Base-by-base conservation (phyloP, 2,113 vertebrate species). In the Xiphorhynchus elegans region DNA sequence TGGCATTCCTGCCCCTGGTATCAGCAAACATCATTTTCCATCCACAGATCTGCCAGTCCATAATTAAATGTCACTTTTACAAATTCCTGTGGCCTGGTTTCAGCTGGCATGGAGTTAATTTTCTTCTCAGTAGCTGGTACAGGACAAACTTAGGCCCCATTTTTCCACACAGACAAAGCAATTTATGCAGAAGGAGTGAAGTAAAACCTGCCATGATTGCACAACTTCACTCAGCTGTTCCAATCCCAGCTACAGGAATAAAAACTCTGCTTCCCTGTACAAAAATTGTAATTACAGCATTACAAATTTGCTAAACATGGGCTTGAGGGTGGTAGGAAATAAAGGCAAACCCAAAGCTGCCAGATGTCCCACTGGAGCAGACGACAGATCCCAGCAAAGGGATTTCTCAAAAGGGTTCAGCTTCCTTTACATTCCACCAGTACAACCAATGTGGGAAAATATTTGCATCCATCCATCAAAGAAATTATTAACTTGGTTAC, bases 1-100 rank as follows among this genome's bases (percentile, higher is more conserved):
- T 9, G 0, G 50, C 47, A 44, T 24, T 66, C n/a, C 77, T 28
- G 35, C 14, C 17, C 24, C 80, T 67, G 42, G 2, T 0, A 7
- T 23, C 35, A 55, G 8, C 33, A 79, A 37, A 42, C 35, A 13
- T 2, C 10, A 12, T 3, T 49, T 31, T 26, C 68, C 21, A 67
- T 2, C 29, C 20, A 18, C 0, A 0, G 3, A 18, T 9, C 52
- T 18, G 12, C 3, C 66, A 17, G 20, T 3, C 29, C 21, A 2
- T 5, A 24, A 46, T 13, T 11, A 17, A 40, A 28, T 1, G 21
- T 16, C 53, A 40, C 39, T 13, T 25, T 33, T 17, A 10, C 47
- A 19, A 55, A 44, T 2, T 12, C 8, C n/a, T 62, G 37, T 29
- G 44, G 53, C 62, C 87, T 60, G 77, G 11, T 59, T 74, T 39